Conservation (phyloP, 2,888 invertebrate species). For the Nudaria mundana region DNA sequence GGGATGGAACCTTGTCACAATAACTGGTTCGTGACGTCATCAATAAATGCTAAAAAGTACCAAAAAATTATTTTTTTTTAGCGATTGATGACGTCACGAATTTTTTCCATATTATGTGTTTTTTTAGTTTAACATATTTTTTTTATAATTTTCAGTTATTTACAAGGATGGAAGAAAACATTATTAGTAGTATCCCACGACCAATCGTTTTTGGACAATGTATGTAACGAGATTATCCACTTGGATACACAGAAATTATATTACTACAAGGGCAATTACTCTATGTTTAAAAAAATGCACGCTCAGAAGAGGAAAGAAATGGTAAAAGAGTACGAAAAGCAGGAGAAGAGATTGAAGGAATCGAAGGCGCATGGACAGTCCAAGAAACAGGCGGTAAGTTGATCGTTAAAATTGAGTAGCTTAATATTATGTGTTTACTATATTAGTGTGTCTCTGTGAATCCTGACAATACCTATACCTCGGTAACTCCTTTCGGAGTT, state of each 20-base stretch:
- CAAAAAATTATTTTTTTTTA: too few relatives aligned
- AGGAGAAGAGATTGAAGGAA: slow-evolving; percentile 97
- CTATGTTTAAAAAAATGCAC: slow-evolving; percentile 99
- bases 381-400: slow-evolving; percentile 91
- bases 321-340: slow-evolving; percentile 98
- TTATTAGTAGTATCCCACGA: slow-evolving; percentile 99
- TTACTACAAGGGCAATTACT: slow-evolving; percentile 99
- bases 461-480: too few relatives aligned
- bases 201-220: slow-evolving; percentile 99
- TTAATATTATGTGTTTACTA: too few relatives aligned
- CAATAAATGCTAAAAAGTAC: too few relatives aligned
- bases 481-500: too few relatives aligned
- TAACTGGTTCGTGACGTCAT: too few relatives aligned
- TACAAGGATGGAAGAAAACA: slow-evolving; percentile 99
- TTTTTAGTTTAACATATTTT: background rate
- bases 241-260: slow-evolving; percentile 95
- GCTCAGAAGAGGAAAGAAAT: slow-evolving; percentile 97
- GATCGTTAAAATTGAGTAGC: background rate
- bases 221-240: slow-evolving; percentile 99
- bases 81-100: too few relatives aligned
- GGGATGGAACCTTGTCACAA: too few relatives aligned
- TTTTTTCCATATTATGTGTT: too few relatives aligned
- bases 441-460: too few relatives aligned
- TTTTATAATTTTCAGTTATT: slow-evolving; percentile 83
- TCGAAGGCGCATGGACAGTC: slow-evolving; percentile 97